Base-by-base conservation (phyloP, 2,113 vertebrate genomes). In the Menura novaehollandiae region DNA sequence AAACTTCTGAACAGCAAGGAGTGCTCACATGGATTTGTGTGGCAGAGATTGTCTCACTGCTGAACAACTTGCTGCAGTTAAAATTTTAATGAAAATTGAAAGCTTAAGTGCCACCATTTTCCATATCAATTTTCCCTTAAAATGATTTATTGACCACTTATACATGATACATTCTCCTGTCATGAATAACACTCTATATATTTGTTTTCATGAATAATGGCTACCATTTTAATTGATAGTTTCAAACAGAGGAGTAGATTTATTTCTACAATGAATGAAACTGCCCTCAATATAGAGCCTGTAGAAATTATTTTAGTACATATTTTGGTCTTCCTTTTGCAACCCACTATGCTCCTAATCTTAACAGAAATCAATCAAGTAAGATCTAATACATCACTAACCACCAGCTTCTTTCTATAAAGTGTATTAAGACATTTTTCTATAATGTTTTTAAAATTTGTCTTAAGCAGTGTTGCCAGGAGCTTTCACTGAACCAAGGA, bases 101-200 rank as follows among this genome's bases (percentile, higher is more conserved):
- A 97, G 63, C 88, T 96, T 92, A 97, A 97, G 82, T 94, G 83
- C 73, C 41, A 86, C 92, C 43, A 6, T 96, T 97, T 97, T 88
- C 93, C 62, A 66, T 93, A 96, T 94, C 81, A 94, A 82, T 94
- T 98, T 96, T 92, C 79, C 28, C 58, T 62, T 81, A 93, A 63
- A 97, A 95, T 97, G 92, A 98, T 98, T 97, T 97, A 97, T 96
- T 97, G 97, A 96, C 95, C 94, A 95, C 90, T 97, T 97, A 97
- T 83, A 95, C 79, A 97, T 97, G 97, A 97, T 97, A 91, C 90
- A 97, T 97, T 97, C 92, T 91, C 77, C 95, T 98, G 87, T 95
- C 91, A 95, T 95, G 82, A 97, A 93, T 94, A 97, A 84, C 92
- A 96, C 85, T 88, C 88, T 93, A 95, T 98, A 88, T 94, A 97